phyloP scores from a whole-genome alignment of 2,113 vertebrate genomes.

The Crotalus helleri region DNA sequence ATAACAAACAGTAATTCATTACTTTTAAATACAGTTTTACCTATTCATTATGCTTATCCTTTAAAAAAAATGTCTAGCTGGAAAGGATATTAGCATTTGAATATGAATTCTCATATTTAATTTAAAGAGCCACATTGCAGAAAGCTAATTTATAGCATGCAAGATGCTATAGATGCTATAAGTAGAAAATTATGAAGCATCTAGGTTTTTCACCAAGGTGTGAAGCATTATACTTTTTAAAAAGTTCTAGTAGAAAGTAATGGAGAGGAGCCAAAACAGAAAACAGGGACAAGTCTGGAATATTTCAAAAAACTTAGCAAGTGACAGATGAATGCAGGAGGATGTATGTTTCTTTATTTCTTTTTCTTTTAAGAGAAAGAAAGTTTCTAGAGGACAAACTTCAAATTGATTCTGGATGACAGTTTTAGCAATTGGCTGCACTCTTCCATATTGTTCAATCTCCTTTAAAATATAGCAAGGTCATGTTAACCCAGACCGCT shows the following conservation, averaged over 20 bases:
- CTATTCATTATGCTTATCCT: background rate
- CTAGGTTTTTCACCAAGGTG: constrained; percentile 37
- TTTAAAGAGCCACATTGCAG: constrained; percentile 26
- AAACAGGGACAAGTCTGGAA: constrained; percentile 55
- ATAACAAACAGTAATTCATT: constrained; percentile 18
- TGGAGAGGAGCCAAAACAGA: constrained; percentile 49
- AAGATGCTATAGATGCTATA: constrained; percentile 45
- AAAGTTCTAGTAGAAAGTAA: constrained; percentile 37
- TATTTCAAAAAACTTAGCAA: constrained; percentile 52
- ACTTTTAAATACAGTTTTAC: background rate
- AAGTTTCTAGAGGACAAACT: constrained; percentile 32
- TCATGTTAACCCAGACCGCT: background rate
- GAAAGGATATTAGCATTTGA: background rate
- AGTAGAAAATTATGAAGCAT: constrained; percentile 52
- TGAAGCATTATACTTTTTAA: accelerated
- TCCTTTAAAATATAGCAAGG: constrained; percentile 15
- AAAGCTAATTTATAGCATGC: constrained; percentile 31
- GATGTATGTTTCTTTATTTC: constrained; percentile 17
- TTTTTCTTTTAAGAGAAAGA: constrained; percentile 14
- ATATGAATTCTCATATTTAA: constrained; percentile 32
- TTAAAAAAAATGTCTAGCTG: background rate
- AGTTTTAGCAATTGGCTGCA: constrained; percentile 29
- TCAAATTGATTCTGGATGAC: constrained; percentile 15
- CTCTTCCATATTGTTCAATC: constrained; percentile 20
- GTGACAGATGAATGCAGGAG: constrained; percentile 39